Base-by-base conservation (phyloP, 2,113 vertebrate species). In the Alethe castanea region DNA sequence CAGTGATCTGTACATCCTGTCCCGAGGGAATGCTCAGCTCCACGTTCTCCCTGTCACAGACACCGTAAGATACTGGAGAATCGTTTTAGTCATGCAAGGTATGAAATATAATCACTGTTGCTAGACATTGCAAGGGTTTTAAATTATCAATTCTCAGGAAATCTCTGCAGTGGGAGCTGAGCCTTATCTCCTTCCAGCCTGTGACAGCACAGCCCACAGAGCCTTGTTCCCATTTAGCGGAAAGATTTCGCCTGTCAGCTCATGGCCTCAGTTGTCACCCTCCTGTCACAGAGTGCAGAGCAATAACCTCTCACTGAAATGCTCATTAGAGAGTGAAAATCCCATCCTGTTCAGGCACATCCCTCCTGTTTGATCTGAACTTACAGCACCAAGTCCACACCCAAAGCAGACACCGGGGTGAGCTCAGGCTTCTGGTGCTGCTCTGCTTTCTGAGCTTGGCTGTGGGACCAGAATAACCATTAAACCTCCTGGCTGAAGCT, bases 61-160 rank as follows among this genome's bases (percentile, higher is more conserved):
- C 36, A 25, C 26, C 0, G 0, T 24, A 5, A 73, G 35, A 26
- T 80, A 72, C 1, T 14, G 33, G 36, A 88, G 47, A 67, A 66
- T 13, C 29, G 54, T 61, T 83, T 52, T 54, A 28, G 44, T 86
- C 65, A 70, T 50, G 66, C 0, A 1, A 94, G 59, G n/a, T 82
- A 73, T 79, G 91, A 79, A 87, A 71, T 67, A 16, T 18, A 86
- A 91, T 91, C 65, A 69, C 28, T 25, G 52, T 61, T 79, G 65
- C 44, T 72, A 62, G 77, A 66, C 70, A 76, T 31, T 26, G 48
- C 22, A 26, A 45, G n/a, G 47, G 62, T 48, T 92, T 69, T 72
- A 86, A 71, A 44, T 72, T 10, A 72, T 33, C 88, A 45, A 0
- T 57, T 35, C 47, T 57, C n/a, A 5, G 19, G 42, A 38, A 87